Evolutionary conservation across 2,888 invertebrate species (phyloP).

Genomic region (Patella pellucida): DNA sequence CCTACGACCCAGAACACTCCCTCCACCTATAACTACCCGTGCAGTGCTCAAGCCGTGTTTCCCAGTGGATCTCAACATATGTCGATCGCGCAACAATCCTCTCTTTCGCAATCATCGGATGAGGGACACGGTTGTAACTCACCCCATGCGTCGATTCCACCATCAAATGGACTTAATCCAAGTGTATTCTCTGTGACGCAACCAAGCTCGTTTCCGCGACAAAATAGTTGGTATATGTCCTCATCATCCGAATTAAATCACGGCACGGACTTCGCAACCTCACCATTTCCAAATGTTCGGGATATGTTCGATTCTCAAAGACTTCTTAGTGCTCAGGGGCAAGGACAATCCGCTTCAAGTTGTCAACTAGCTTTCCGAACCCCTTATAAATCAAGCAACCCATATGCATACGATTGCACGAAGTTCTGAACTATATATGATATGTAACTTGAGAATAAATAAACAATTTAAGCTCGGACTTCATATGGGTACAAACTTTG

Average conservation of each 20-base stretch:
- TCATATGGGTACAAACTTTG: too few species aligned
- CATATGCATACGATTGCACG: constrained; percentile 61
- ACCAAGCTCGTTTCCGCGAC: constrained; percentile 46
- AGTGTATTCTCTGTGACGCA: constrained; percentile 58
- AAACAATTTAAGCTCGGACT: too few species aligned
- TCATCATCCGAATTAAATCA: constrained; percentile 50
- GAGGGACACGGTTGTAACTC: constrained; percentile 37
- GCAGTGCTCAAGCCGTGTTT: constrained; percentile 50
- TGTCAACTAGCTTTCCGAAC: constrained; percentile 64
- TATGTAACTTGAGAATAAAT: too few species aligned
- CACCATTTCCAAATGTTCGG: constrained; percentile 50
- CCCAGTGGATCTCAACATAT: constrained; percentile 31
- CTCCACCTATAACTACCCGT: constrained; percentile 44
- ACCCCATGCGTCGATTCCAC: constrained; percentile 50
- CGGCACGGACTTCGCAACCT: constrained; percentile 47
- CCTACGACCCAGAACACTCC: constrained; percentile 10
- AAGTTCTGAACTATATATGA: background rate
- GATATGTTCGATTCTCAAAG: constrained; percentile 60
- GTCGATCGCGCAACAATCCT: constrained; percentile 32
- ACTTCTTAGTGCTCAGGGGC: constrained; percentile 44
- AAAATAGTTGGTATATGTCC: constrained; percentile 61
- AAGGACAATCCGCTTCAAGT: constrained; percentile 49
- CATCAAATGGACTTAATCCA: constrained; percentile 53
- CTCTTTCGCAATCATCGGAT: constrained; percentile 29
- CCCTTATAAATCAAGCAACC: constrained; percentile 55